Percentiles rank a stretch among this genome's conserved stretches.
Evolutionary conservation across 2,888 invertebrate species (phyloP).

Genomic region (Harpagoxenus sublaevis): DNA sequence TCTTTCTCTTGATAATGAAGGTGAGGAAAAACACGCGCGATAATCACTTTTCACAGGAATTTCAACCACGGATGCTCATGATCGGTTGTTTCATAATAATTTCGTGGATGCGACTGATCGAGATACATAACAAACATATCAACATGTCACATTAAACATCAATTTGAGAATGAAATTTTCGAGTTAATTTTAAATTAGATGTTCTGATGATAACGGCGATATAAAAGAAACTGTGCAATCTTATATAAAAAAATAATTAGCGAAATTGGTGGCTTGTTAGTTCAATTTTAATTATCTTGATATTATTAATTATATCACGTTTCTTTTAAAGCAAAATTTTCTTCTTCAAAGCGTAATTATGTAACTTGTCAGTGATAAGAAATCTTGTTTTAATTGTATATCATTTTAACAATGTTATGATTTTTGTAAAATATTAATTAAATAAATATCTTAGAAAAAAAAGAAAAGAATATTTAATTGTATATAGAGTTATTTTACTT

Average conservation of each 20-base stretch:
- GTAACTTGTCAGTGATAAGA: not conserved
- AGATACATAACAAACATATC: not conserved
- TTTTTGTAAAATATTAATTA: not conserved
- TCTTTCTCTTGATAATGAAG: slow-evolving; percentile 6
- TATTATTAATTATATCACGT: not conserved
- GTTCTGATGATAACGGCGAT: not conserved
- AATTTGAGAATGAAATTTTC: slow-evolving; percentile 1
- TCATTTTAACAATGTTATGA: not conserved
- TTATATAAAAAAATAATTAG: not conserved
- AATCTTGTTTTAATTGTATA: not conserved
- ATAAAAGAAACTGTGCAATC: not conserved
- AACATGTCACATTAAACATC: slow-evolving; percentile 8
- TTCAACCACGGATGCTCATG: slow-evolving; percentile 2
- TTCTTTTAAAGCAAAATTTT: not conserved
- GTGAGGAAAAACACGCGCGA: slow-evolving; percentile 19
- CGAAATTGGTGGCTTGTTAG: slow-evolving; percentile 10
- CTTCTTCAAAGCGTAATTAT: not conserved
- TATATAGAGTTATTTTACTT: not conserved
- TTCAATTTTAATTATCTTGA: not conserved
- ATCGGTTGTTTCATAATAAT: slow-evolving; percentile 16
- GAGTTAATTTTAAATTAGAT: slow-evolving; percentile 11
- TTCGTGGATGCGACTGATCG: not conserved
- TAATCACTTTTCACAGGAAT: slow-evolving; percentile 47
- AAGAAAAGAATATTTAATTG: not conserved
- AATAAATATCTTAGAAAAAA: not conserved